Evolutionary conservation across 2,113 vertebrate genomes (phyloP), one percentile per base, ranked within the genome.

Genomic region (Hypocryptadius cinnamomeus): DNA sequence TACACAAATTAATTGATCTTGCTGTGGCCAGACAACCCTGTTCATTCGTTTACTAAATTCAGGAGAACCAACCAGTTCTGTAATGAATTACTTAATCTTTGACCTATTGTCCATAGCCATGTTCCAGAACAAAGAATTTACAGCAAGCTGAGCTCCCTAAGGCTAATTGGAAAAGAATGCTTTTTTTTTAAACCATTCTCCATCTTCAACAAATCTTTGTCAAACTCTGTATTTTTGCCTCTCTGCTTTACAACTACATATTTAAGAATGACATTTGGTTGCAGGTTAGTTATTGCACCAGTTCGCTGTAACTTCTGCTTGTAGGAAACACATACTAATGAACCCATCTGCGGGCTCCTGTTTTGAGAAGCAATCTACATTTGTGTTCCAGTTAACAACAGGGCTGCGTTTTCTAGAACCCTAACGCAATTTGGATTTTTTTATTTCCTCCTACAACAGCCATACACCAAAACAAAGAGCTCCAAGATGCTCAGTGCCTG

Each of bases 161-260:
- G 95, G 94, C 95, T 97, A 97, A 98, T 59, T 95, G 96, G 94
- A 94, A 95, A 94, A 95, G 53, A 94, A 93, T 35, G 68, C 21
- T 86, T 23, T 84, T 20, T 73, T 65, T 44, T 19, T 1, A 65
- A 84, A 60, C 40, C 85, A 73, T 88, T 94, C 92, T 80, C 59
- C 79, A 87, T 94, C 81, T 68, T 74, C 78, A 94, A 73, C 59
- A 91, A 71, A 76, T 47, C 70, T 90, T 90, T 89, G 72, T 71
- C 94, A 92, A 97, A 85, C 53, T 86, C 74, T 61, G 35, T 42
- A 81, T 86, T 93, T 95, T 92, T 92, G 88, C 74, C n/a, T 80
- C 81, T 94, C 87, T 78, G 19, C 92, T 94, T 96, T 57, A 89
- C 54, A 86, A 72, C 89, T 68, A 81, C 63, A 63, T 93, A 94